These are phyloP conservation scores for Erebia epiphron DNA, from an alignment of 2,888 invertebrate genomes.

Conservation along the genomic window DNA sequence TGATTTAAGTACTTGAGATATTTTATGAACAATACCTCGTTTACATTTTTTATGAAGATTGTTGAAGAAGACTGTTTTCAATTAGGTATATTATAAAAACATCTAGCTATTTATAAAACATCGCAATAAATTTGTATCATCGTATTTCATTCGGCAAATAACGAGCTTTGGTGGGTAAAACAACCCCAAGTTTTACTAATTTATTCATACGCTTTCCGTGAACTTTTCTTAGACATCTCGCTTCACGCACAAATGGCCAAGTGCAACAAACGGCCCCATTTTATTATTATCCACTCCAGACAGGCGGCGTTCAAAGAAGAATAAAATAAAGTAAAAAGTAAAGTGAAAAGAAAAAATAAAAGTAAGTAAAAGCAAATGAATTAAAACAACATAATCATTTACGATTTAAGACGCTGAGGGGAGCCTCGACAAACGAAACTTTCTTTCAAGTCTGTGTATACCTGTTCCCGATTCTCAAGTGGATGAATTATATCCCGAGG, in stretches of 20 bases:
- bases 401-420: slow-evolving; percentile 74
- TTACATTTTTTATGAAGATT: not conserved
- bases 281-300: slow-evolving; percentile 61
- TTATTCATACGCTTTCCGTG: slow-evolving; percentile 53
- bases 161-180: not conserved
- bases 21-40: too few relatives aligned
- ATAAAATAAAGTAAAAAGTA: slow-evolving; percentile 56
- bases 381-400: slow-evolving; percentile 82
- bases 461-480: slow-evolving; percentile 79
- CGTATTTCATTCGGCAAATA: not conserved
- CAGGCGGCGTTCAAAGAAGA: slow-evolving; percentile 77
- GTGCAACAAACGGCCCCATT: slow-evolving; percentile 5
- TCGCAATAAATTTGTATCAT: not conserved
- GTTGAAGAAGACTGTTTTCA: not conserved
- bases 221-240: slow-evolving; percentile 42
- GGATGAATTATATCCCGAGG: slow-evolving; percentile 80
- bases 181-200: slow-evolving; percentile 53
- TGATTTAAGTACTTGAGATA: too few relatives aligned
- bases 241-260: slow-evolving; percentile 43
- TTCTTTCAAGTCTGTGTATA: slow-evolving; percentile 80
- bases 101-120: not conserved
- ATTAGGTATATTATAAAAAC: too few relatives aligned
- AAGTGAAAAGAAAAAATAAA: slow-evolving; percentile 53
- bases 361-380: slow-evolving; percentile 75
- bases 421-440: slow-evolving; percentile 77